Evolutionary conservation across 2,113 vertebrate genomes (phyloP).

Genomic region (Hyla sarda): DNA sequence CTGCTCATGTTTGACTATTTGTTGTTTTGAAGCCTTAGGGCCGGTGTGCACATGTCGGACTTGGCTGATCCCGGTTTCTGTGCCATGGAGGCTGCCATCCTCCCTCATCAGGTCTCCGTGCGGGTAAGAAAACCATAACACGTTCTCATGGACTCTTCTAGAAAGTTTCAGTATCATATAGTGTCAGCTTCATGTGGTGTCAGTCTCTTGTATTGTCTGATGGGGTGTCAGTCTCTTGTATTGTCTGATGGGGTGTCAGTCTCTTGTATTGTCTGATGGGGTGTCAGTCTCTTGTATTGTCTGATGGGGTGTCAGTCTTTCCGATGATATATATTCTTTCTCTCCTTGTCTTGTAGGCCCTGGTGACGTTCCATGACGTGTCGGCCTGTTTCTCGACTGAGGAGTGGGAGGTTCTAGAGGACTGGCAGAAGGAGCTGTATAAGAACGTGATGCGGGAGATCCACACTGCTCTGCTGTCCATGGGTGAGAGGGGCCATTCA

Average conservation of each 20-base stretch:
- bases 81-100: conserved; percentile 7
- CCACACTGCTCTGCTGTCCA: conserved; percentile 35
- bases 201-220: not conserved
- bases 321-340: not conserved
- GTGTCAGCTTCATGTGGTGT: not conserved
- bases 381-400: conserved; percentile 46
- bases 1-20: no score
- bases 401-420: conserved; percentile 48
- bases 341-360: not conserved
- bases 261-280: no score
- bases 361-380: conserved; percentile 55
- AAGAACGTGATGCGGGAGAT: conserved; percentile 56
- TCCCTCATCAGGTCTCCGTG: conserved; percentile 41
- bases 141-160: not conserved
- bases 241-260: no score
- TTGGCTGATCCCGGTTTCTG: not conserved
- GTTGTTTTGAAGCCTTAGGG: not conserved
- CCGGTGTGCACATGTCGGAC: not conserved
- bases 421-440: conserved; percentile 57
- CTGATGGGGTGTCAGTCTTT: not conserved
- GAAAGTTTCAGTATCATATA: no score
- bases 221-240: no score
- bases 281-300: not conserved
- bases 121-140: conserved; percentile 18
- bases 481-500: conserved; percentile 26